Base-by-base conservation (phyloP, 2,888 invertebrate species). In the Caenorhabditis sulstoni region DNA sequence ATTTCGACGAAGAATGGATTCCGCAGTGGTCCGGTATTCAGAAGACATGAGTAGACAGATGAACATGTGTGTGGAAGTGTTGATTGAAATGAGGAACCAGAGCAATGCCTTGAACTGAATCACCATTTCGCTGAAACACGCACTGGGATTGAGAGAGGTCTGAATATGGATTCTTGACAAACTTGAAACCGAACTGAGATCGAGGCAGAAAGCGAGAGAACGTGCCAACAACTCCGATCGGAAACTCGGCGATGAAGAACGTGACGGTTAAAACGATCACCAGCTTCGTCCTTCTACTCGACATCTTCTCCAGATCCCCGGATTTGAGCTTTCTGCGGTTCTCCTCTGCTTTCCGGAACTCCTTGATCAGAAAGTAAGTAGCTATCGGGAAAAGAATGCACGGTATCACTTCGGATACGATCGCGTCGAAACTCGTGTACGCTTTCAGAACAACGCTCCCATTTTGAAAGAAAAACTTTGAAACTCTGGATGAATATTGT, bases 1-100 rank as follows among this genome's bases (percentile, higher is more conserved):
- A n/a, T n/a, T n/a, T n/a, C n/a, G n/a, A n/a, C n/a, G n/a, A n/a
- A 65, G 5, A 11, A 53, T 12, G 1, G 9, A 9, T 29, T 23
- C 44, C 14, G 29, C 52, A 29, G 64, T 44, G 12, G 23, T 29
- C 11, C 45, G 22, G 20, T 53, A 65, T 18, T 65, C 53, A 14
- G 64, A 37, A n/a, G 64, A 65, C 44, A 65, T 23, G 0, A 53
- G 22, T 29, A 65, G 50, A 45, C 53, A 65, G 18, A 53, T 44
- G 7, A 53, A 11, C 22, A 52, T 41, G 23, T 64, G 64, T 5
- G 49, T 49, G 9, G 64, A 22, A 9, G 64, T 49, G 9, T 41
- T 64, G 9, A 14, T 4, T 1, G 37, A 14, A 3, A 52, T 8
- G 1, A 64, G 5, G 3, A 41, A 9, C 0, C 9, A 11, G 20